A percentile compares a stretch with the other conserved stretches of the same genome.
Conservation (phyloP, 1,140 invertebrate species). For the Aphelenchoides besseyi region DNA sequence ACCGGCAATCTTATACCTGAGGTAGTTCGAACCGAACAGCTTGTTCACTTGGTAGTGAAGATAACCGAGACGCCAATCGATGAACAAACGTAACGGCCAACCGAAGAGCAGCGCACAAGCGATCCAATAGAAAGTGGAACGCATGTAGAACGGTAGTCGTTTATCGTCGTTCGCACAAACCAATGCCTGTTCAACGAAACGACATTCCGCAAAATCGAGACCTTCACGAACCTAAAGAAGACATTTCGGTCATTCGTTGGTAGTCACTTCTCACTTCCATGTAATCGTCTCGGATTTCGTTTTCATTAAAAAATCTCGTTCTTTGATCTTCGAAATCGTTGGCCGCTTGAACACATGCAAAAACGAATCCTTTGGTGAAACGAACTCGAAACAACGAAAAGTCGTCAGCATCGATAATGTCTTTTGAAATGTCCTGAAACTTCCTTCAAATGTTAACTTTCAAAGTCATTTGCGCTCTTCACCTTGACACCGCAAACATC, state of each 20-base stretch:
- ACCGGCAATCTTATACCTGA: slow-evolving; percentile 46
- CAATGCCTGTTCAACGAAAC: slow-evolving; percentile 72
- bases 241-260: slow-evolving; percentile 24
- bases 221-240: slow-evolving; percentile 68
- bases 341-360: slow-evolving; percentile 75
- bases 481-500: slow-evolving; percentile 74
- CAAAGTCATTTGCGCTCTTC: too few relatives aligned
- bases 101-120: slow-evolving; percentile 74
- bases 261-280: slow-evolving; percentile 74
- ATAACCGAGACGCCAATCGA: slow-evolving; percentile 80
- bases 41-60: slow-evolving; percentile 73
- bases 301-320: slow-evolving; percentile 75
- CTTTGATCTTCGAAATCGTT: slow-evolving; percentile 80
- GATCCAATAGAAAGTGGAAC: slow-evolving; percentile 72
- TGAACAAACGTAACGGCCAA: slow-evolving; percentile 78
- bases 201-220: slow-evolving; percentile 72
- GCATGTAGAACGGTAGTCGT: slow-evolving; percentile 71
- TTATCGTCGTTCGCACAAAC: slow-evolving; percentile 70
- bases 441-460: background rate
- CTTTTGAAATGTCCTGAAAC: slow-evolving; percentile 72
- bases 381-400: slow-evolving; percentile 73
- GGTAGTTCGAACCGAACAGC: slow-evolving; percentile 67
- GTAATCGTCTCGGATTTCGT: slow-evolving; percentile 78
- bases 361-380: slow-evolving; percentile 78
- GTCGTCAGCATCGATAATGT: slow-evolving; percentile 70